Percentiles rank a stretch among this genome's conserved stretches.
Conservation (phyloP, 2,797 vertebrate genomes). For the Salarias fasciatus region DNA sequence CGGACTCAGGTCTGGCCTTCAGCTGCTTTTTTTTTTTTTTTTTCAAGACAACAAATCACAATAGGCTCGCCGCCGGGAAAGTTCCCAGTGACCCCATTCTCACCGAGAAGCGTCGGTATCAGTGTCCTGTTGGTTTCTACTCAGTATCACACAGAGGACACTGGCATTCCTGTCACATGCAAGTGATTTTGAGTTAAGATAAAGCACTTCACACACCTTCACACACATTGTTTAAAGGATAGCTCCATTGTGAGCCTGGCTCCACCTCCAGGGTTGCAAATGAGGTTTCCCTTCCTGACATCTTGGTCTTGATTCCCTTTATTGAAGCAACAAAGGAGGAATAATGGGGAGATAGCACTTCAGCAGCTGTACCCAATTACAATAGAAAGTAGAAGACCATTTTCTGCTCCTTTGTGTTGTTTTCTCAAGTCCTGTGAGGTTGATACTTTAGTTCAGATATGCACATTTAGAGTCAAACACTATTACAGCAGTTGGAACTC, state of each 20-base stretch:
- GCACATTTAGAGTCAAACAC: too few relatives aligned
- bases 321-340: neutral
- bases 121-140: neutral
- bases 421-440: neutral
- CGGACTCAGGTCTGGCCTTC: neutral
- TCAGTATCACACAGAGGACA: neutral
- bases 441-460: too few relatives aligned
- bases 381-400: neutral
- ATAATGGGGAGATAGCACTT: neutral
- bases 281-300: neutral
- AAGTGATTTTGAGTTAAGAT: too few relatives aligned
- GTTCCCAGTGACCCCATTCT: neutral
- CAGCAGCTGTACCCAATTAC: neutral
- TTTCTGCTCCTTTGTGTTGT: conserved; percentile 4
- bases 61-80: conserved; percentile 1
- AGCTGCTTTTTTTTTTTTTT: neutral
- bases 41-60: conserved; percentile 6
- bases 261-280: neutral
- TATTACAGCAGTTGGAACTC: too few relatives aligned
- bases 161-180: neutral
- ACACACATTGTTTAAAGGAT: too few relatives aligned
- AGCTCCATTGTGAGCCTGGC: neutral
- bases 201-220: too few relatives aligned
- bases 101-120: neutral
- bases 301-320: neutral